Evolutionary conservation across 2,113 vertebrate species (phyloP).

Genomic region (Pyrgilauda ruficollis): DNA sequence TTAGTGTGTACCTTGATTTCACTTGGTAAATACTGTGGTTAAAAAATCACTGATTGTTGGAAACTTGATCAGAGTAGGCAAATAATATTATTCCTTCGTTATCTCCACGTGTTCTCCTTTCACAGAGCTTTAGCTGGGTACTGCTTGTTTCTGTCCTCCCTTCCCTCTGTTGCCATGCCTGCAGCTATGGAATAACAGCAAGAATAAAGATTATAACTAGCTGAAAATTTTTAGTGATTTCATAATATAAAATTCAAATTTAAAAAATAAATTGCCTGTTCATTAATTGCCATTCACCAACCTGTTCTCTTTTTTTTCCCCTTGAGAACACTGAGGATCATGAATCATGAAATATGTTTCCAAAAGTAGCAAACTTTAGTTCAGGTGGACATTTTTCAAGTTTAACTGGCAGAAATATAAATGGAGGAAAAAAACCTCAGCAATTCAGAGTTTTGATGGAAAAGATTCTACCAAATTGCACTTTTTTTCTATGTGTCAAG

Average conservation of each 20-base stretch:
- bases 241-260: not conserved
- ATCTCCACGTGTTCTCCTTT: not conserved
- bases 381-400: not conserved
- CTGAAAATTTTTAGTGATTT: not conserved
- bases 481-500: not conserved
- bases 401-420: not conserved
- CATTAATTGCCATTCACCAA: not conserved
- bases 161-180: not conserved
- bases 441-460: not conserved
- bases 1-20: not conserved
- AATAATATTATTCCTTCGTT: not conserved
- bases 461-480: not conserved
- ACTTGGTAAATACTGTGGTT: not conserved
- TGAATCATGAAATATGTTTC: not conserved
- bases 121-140: not conserved
- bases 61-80: not conserved
- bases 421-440: not conserved
- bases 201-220: not conserved
- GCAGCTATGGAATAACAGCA: not conserved
- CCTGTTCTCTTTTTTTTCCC: not conserved
- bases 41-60: not conserved
- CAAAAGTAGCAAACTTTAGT: not conserved
- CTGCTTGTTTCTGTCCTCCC: not conserved
- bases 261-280: not conserved
- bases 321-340: not conserved